Evolutionary conservation across 2,113 vertebrate species (phyloP).

Genomic region (Nothobranchius kuhntae): DNA sequence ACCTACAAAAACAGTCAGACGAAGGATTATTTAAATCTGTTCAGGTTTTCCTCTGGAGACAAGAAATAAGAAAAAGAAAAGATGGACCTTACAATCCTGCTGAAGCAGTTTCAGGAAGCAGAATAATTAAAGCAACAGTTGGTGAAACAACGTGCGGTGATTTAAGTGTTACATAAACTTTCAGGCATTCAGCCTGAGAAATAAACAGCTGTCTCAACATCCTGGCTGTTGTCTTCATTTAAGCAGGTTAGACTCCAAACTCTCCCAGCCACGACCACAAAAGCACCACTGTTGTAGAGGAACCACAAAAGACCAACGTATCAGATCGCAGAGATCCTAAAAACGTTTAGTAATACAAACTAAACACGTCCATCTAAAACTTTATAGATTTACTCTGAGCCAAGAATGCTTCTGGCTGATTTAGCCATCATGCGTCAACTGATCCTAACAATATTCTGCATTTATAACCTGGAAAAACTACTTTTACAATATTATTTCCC

Average conservation of each 20-base stretch:
- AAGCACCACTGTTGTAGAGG: conserved; percentile 27
- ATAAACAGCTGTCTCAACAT: conserved; percentile 21
- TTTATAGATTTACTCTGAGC: neutral
- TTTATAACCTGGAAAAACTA: neutral
- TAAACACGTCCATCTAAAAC: neutral
- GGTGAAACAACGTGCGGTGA: too few species aligned
- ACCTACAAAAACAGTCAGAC: neutral
- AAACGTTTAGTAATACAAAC: conserved; percentile 10
- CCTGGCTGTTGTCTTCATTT: conserved; percentile 34
- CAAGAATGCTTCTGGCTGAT: neutral
- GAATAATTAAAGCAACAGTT: too few species aligned
- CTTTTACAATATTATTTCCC: too few species aligned
- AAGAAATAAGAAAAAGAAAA: too few species aligned
- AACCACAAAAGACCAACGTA: conserved; percentile 24
- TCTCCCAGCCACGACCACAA: conserved; percentile 38
- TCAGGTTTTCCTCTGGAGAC: too few species aligned
- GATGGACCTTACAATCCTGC: too few species aligned
- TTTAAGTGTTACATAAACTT: too few species aligned
- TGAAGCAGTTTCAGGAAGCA: too few species aligned
- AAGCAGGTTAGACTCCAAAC: conserved; percentile 36
- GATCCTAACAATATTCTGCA: too few species aligned
- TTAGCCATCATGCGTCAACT: neutral
- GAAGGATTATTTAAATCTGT: too few species aligned
- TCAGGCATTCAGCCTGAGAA: conserved; percentile 8
- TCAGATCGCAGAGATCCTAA: conserved; percentile 23